Percentiles rank a stretch among this genome's conserved stretches.
Conservation (phyloP, 2,797 vertebrate genomes). For the Pangasius djambal region DNA sequence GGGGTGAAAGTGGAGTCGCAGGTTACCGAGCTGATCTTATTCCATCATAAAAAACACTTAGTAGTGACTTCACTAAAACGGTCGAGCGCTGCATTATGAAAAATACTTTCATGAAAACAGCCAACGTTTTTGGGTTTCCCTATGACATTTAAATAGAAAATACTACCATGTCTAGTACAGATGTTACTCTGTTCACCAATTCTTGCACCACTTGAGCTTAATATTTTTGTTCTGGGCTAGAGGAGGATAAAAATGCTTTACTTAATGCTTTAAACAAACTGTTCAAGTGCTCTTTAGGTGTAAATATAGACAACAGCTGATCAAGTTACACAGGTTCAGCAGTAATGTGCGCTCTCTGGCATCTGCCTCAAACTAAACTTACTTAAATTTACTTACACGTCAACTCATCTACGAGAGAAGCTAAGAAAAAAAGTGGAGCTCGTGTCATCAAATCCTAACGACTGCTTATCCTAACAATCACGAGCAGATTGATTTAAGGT, state of each 20-base stretch:
- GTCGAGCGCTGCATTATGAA: neutral
- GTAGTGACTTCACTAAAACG: neutral
- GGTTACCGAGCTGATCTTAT: neutral
- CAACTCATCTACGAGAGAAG: neutral
- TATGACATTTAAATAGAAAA: neutral
- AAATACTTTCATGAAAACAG: neutral
- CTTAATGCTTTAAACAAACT: slow-evolving; percentile 6
- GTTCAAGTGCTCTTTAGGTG: neutral
- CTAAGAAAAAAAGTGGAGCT: neutral
- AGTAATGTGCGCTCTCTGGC: neutral
- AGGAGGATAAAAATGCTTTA: neutral
- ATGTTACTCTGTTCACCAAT: neutral
- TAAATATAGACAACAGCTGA: slow-evolving; percentile 33
- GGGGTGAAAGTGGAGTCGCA: neutral
- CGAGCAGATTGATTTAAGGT: neutral
- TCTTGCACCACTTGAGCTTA: neutral
- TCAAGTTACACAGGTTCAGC: slow-evolving; percentile 21
- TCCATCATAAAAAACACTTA: neutral
- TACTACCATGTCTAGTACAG: neutral
- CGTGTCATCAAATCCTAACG: neutral
- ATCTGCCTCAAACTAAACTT: slow-evolving; percentile 4
- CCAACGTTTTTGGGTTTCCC: neutral
- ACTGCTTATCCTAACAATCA: too few species aligned
- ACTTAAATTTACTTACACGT: neutral
- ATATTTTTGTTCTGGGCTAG: neutral